Conservation (phyloP, 1,140 invertebrate species). For the Xylocopa sonorina region DNA sequence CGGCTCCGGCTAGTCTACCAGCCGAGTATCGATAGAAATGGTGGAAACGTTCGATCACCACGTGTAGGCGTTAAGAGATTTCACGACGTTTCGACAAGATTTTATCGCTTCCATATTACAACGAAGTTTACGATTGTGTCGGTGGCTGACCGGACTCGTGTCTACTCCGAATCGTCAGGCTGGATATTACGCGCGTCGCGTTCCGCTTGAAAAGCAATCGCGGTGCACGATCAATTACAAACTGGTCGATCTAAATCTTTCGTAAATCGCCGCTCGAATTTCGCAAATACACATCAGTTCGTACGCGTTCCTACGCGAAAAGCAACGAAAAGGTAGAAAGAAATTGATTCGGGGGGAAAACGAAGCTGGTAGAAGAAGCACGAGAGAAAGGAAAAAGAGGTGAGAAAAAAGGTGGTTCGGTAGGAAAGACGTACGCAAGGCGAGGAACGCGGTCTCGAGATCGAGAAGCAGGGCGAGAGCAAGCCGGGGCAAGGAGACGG, state of each 20-base stretch:
- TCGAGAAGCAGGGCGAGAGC: conserved; percentile 38
- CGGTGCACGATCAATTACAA: conserved; percentile 68
- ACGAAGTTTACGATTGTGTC: conserved; percentile 45
- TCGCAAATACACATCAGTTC: too few relatives aligned
- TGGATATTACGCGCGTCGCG: conserved; percentile 40
- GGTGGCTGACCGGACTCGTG: conserved; percentile 13
- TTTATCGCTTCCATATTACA: conserved; percentile 58
- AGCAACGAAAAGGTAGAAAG: background rate
- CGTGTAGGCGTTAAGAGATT: conserved; percentile 41
- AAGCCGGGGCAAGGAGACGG: conserved; percentile 43
- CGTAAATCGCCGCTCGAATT: too few relatives aligned
- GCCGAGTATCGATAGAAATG: conserved; percentile 26
- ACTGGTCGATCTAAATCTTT: conserved; percentile 53
- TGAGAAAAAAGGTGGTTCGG: conserved; percentile 27
- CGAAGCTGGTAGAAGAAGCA: background rate
- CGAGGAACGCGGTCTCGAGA: conserved; percentile 19
- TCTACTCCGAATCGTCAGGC: conserved; percentile 47
- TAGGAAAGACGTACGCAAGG: conserved; percentile 36
- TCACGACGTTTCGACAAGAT: conserved; percentile 49
- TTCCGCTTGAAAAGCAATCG: conserved; percentile 56
- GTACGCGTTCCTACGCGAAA: too few relatives aligned
- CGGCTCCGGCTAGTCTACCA: background rate
- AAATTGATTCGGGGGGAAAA: background rate
- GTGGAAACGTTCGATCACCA: conserved; percentile 37
- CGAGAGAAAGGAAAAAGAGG: background rate